These are phyloP conservation scores for Alosa sapidissima DNA, from an alignment of 2,797 vertebrate species.

Conservation along the genomic window DNA sequence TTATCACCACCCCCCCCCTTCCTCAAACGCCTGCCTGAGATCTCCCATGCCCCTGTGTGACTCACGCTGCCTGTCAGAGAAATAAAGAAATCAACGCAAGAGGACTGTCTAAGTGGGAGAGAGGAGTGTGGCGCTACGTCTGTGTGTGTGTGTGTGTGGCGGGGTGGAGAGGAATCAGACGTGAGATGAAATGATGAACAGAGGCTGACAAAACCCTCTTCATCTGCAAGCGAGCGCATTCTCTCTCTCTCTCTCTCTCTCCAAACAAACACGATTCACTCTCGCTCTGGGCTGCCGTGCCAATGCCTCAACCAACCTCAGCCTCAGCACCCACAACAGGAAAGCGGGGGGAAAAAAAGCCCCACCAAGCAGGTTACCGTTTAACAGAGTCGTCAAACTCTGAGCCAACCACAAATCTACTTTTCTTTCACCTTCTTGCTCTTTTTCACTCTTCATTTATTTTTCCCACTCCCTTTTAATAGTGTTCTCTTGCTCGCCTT, in stretches of 20 bases:
- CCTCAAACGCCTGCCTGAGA: conserved; percentile 33
- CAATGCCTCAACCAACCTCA: neutral
- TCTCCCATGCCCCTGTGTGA: conserved; percentile 27
- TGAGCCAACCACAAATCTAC: neutral
- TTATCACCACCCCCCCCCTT: neutral
- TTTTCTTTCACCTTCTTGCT: neutral
- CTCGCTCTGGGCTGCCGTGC: neutral
- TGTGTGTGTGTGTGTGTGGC: conserved; percentile 29
- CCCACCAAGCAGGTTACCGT: neutral
- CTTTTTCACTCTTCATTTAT: neutral
- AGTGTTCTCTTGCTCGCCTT: neutral
- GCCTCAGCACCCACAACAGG: neutral
- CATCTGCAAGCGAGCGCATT: neutral
- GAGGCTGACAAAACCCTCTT: conserved; percentile 15
- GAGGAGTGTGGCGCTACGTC: conserved; percentile 31
- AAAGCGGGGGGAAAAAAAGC: neutral
- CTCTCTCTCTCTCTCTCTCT: neutral
- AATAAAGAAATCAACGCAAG: neutral
- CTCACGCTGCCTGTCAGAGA: conserved; percentile 23
- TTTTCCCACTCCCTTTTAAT: neutral
- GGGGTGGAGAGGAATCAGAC: neutral
- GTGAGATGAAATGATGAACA: conserved; percentile 5
- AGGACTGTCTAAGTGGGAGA: neutral
- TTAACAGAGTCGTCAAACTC: conserved; percentile 9
- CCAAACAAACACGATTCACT: neutral